Evolutionary conservation across 1,140 invertebrate genomes (phyloP), one percentile per base, ranked within the genome.

Genomic region (Drosophila yakuba): DNA sequence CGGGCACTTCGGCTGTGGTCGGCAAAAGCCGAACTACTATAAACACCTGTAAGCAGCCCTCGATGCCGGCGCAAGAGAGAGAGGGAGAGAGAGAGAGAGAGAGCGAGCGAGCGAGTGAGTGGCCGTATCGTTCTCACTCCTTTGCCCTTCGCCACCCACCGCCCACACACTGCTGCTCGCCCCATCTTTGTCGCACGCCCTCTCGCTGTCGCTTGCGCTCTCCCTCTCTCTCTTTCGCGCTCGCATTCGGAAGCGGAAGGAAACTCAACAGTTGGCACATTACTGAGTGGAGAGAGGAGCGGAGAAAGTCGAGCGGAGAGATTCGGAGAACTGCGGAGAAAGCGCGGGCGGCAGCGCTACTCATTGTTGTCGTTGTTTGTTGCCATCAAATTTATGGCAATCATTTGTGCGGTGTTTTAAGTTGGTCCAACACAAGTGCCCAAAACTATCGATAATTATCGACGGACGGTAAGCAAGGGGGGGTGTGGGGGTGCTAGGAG

Each of bases 241-340:
- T 36, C 39, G 17, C 32, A 32, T 15, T 48, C 78, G 82, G 78
- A 86, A 75, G 72, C 83, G 83, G 83, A 80, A 88, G 84, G 79
- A 88, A 89, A 88, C 83, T 88, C 83, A 88, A 88, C 83, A 88
- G 83, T 88, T 88, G 83, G 83, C 84, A 88, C 84, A 88, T 88
- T 76, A 82, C 35, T 50, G 58, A 51, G 44, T 39, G 20, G 48
- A 35, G 43, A 43, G 28, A 23, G 63, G 20, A 23, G 41, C 4
- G 38, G 10, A 3, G 36, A 8, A 17, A 17, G 28, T 7, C 10
- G 4, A 10, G 14, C 25, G 8, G 15, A 11, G 47, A 14, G 12
- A n/a, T 51, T n/a, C n/a, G 2, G 38, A 15, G 32, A 14, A 12
- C 8, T 12, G 61, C 17, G 58, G 32, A 25, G 51, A 38, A 61